Percentiles rank a stretch among this genome's conserved stretches.
phyloP scores from a whole-genome alignment of 2,888 invertebrate species.

The Urechis unicinctus region DNA sequence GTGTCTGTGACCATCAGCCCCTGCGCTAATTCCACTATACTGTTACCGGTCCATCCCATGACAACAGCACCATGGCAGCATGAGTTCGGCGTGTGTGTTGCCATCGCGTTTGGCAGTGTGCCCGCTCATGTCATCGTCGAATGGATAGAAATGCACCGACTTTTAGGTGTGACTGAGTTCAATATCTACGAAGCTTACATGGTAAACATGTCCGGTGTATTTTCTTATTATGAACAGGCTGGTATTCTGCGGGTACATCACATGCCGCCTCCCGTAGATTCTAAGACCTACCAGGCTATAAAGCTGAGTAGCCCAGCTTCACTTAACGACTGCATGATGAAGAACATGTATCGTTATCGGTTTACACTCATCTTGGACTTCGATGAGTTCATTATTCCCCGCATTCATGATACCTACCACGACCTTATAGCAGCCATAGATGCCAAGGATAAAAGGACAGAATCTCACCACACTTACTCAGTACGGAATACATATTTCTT shows the following conservation, averaged over 20 bases:
- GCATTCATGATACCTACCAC: constrained; percentile 9
- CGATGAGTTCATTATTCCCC: constrained; percentile 17
- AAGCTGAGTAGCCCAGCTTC: constrained; percentile 17
- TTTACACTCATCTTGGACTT: constrained; percentile 11
- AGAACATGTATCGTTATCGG: constrained; percentile 18
- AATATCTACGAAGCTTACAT: constrained; percentile 18
- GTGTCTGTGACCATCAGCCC: constrained; percentile 9
- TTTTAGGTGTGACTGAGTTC: constrained; percentile 17
- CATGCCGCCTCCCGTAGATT: constrained; percentile 14
- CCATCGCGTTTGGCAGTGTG: constrained; percentile 14
- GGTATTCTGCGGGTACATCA: constrained; percentile 11
- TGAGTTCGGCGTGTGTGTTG: constrained; percentile 22
- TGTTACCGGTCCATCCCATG: constrained; percentile 9
- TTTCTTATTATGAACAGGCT: constrained; percentile 11
- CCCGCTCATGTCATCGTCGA: constrained; percentile 10
- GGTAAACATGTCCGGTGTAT: constrained; percentile 7
- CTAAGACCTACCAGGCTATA: background rate
- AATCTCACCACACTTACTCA: constrained; percentile 11
- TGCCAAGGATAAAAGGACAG: constrained; percentile 1
- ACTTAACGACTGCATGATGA: constrained; percentile 23
- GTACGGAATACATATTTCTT: constrained; percentile 20
- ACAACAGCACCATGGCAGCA: constrained; percentile 6
- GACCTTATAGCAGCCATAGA: constrained; percentile 10
- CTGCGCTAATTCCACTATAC: constrained; percentile 9
- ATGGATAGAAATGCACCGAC: constrained; percentile 18